A percentile compares a stretch with the other conserved stretches of the same genome.
These are phyloP conservation scores for Chrysina gloriosa DNA, from an alignment of 2,888 invertebrate species.

Conservation along the genomic window DNA sequence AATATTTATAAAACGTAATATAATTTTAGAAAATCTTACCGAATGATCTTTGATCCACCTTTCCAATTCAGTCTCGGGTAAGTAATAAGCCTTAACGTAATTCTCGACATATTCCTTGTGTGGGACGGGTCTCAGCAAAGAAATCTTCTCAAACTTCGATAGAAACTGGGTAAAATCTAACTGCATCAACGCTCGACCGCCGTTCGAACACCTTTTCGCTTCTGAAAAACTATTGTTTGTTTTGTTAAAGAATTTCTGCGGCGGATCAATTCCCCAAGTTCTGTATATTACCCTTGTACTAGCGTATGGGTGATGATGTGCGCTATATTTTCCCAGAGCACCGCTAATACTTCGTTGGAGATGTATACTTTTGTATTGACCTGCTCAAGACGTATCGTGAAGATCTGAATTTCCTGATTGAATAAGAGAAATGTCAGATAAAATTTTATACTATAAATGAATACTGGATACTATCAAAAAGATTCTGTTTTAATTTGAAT, in stretches of 20 bases:
- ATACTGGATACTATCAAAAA: too few species aligned
- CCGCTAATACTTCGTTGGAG: conserved; percentile 74
- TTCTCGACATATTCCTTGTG: conserved; percentile 91
- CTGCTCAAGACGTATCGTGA: conserved; percentile 82
- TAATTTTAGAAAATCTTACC: conserved; percentile 68
- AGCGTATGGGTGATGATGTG: conserved; percentile 87
- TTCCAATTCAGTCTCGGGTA: conserved; percentile 88
- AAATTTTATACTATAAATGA: too few species aligned
- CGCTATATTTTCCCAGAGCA: conserved; percentile 90
- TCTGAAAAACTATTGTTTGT: conserved; percentile 76
- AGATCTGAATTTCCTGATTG: conserved; percentile 76
- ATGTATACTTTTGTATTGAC: conserved; percentile 78
- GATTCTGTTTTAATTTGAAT: too few species aligned
- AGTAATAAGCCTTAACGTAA: conserved; percentile 96
- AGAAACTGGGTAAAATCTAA: conserved; percentile 96
- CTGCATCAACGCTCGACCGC: conserved; percentile 97
- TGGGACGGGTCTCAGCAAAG: conserved; percentile 85
- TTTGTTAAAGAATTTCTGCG: background rate
- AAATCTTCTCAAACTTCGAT: conserved; percentile 89
- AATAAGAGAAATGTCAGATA: conserved; percentile 42
- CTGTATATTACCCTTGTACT: conserved; percentile 83
- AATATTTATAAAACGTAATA: too few species aligned
- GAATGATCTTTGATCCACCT: conserved; percentile 88
- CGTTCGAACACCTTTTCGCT: conserved; percentile 94
- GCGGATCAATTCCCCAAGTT: background rate